These are phyloP conservation scores for Zygothrica quintamaculata DNA, from an alignment of 2,888 invertebrate species.

Conservation along the genomic window DNA sequence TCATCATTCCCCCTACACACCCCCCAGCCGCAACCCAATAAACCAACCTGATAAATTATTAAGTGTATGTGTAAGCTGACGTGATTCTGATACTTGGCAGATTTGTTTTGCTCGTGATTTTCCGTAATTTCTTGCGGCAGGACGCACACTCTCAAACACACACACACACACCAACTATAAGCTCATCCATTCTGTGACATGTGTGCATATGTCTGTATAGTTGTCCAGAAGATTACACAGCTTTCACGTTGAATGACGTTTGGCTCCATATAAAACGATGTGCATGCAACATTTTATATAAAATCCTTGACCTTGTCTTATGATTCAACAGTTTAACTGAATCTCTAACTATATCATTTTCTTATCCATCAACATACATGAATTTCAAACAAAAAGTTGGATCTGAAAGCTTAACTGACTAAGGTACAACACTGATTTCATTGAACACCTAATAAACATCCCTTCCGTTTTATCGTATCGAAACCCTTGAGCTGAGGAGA, in stretches of 20 bases:
- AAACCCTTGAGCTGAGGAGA: no score
- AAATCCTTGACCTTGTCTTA: slow-evolving; percentile 29
- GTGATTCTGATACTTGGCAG: slow-evolving; percentile 60
- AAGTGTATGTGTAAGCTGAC: slow-evolving; percentile 61
- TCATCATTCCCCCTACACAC: neutral
- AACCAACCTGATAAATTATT: slow-evolving; percentile 63
- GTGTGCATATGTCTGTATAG: slow-evolving; percentile 5
- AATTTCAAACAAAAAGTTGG: no score
- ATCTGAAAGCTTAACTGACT: no score
- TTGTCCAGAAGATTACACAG: slow-evolving; percentile 22
- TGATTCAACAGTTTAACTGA: no score
- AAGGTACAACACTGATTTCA: no score
- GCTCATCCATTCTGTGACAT: slow-evolving; percentile 33
- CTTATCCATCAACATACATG: no score
- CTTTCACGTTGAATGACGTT: neutral
- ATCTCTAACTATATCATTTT: no score
- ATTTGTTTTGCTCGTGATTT: slow-evolving; percentile 39
- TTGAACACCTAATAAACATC: no score
- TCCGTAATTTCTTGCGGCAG: slow-evolving; percentile 26
- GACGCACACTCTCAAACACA: neutral
- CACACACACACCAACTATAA: slow-evolving; percentile 23
- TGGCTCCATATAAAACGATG: neutral
- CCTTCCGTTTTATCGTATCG: no score
- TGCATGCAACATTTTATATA: neutral
- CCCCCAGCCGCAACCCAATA: neutral